A percentile compares a stretch with the other conserved stretches of the same genome.
phyloP scores from a whole-genome alignment of 2,888 invertebrate species.

The Tetropium fuscum region DNA sequence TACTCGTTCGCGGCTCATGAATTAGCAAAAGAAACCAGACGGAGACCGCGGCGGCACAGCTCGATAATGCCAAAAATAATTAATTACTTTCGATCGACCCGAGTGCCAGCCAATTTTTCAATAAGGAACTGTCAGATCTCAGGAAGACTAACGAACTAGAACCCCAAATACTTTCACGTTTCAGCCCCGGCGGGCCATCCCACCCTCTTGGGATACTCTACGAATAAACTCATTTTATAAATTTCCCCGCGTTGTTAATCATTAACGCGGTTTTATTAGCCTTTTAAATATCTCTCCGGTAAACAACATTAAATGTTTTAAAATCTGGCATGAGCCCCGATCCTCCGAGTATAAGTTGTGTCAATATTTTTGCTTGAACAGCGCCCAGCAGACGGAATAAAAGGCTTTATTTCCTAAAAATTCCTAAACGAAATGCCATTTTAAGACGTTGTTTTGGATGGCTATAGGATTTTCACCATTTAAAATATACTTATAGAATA shows the following conservation, averaged over 20 bases:
- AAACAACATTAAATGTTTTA: constrained; percentile 37
- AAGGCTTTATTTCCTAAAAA: constrained; percentile 13
- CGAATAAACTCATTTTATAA: constrained; percentile 45
- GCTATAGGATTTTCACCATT: neutral
- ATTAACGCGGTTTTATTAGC: constrained; percentile 49
- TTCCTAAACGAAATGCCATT: constrained; percentile 4
- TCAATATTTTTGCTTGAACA: constrained; percentile 24
- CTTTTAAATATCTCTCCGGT: constrained; percentile 38
- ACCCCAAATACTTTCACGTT: constrained; percentile 48
- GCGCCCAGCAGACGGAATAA: constrained; percentile 13
- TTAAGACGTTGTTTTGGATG: neutral
- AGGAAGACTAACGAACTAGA: constrained; percentile 63
- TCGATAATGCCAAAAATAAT: constrained; percentile 81
- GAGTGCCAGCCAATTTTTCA: constrained; percentile 74
- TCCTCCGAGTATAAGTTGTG: constrained; percentile 23
- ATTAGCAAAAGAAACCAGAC: constrained; percentile 77
- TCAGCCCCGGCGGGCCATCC: constrained; percentile 33
- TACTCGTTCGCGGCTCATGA: constrained; percentile 72
- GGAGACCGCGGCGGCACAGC: constrained; percentile 56
- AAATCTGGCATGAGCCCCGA: constrained; percentile 21
- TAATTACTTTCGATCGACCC: constrained; percentile 77
- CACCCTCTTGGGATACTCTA: constrained; percentile 31
- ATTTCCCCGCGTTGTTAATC: constrained; percentile 43
- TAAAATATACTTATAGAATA: too few species aligned
- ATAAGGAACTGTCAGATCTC: constrained; percentile 66